A percentile compares a stretch with the other conserved stretches of the same genome.
Evolutionary conservation across 2,888 invertebrate species (phyloP).

Genomic region (Brachynemurus nebulosus): DNA sequence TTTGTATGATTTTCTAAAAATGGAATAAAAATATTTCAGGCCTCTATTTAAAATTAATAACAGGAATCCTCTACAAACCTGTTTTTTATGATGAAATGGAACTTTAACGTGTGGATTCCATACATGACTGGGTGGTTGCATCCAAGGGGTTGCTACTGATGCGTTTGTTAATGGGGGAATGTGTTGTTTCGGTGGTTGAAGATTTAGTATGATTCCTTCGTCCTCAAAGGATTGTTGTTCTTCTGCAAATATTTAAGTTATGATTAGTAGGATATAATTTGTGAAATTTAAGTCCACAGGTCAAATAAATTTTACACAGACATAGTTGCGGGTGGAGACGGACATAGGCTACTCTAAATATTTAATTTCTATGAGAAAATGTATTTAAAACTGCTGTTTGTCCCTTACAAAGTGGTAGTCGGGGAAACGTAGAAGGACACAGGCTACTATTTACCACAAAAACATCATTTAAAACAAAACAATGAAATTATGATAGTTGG

Average conservation of each 20-base stretch:
- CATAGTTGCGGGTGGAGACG: too few species aligned
- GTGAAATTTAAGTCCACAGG: too few species aligned
- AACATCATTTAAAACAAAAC: too few species aligned
- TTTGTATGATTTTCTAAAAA: background rate
- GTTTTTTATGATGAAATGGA: background rate
- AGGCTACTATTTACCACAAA: too few species aligned
- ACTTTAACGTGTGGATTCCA: conserved; percentile 10
- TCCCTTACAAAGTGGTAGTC: too few species aligned
- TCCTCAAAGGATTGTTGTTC: conserved; percentile 57
- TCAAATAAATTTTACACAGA: too few species aligned
- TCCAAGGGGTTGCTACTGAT: background rate
- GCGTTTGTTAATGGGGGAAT: background rate
- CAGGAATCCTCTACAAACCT: background rate
- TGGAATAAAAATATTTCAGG: background rate
- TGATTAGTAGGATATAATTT: background rate
- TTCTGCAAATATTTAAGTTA: conserved; percentile 31
- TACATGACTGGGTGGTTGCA: conserved; percentile 16
- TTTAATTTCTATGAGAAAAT: too few species aligned
- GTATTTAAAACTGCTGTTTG: too few species aligned
- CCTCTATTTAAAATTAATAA: background rate
- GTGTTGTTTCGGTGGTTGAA: conserved; percentile 4
- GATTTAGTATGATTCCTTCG: conserved; percentile 27
- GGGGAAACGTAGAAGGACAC: too few species aligned
- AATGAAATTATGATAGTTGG: too few species aligned
- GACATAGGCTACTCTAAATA: too few species aligned